Conservation (phyloP, 2,888 invertebrate genomes). For the Morpho achilles region DNA sequence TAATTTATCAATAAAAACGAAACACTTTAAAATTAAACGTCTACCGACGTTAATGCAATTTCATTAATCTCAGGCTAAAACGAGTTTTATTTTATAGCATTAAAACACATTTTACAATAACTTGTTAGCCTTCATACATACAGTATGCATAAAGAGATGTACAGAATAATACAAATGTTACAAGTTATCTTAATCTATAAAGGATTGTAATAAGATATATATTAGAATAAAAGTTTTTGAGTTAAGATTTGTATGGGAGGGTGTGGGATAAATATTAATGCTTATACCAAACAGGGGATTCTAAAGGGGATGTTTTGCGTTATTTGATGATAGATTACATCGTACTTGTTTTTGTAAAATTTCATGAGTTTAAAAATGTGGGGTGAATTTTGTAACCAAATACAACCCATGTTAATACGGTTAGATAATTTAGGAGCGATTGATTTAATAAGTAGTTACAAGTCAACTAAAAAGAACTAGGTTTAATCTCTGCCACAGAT, state of each 20-base stretch:
- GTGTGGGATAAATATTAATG: conserved; percentile 23
- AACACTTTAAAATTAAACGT: conserved; percentile 14
- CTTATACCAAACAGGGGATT: conserved; percentile 14
- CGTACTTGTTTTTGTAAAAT: conserved; percentile 13
- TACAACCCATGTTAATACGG: not conserved
- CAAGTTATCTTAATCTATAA: not conserved
- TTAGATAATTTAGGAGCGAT: no score
- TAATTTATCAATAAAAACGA: conserved; percentile 15
- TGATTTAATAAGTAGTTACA: no score
- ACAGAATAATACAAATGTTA: not conserved
- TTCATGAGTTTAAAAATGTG: conserved; percentile 3
- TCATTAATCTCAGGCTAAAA: not conserved
- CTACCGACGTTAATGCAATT: no score
- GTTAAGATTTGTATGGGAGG: not conserved
- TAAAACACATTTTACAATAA: not conserved
- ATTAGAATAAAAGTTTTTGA: not conserved
- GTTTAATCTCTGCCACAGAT: no score
- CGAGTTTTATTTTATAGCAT: not conserved
- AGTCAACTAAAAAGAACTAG: no score
- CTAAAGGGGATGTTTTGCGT: conserved; percentile 17
- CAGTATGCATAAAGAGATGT: not conserved
- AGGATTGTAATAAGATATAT: not conserved
- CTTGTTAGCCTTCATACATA: not conserved
- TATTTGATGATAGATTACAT: conserved; percentile 16
- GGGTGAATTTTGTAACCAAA: not conserved